Base-by-base conservation (phyloP, 2,797 vertebrate species). In the Aulostomus chinensis region DNA sequence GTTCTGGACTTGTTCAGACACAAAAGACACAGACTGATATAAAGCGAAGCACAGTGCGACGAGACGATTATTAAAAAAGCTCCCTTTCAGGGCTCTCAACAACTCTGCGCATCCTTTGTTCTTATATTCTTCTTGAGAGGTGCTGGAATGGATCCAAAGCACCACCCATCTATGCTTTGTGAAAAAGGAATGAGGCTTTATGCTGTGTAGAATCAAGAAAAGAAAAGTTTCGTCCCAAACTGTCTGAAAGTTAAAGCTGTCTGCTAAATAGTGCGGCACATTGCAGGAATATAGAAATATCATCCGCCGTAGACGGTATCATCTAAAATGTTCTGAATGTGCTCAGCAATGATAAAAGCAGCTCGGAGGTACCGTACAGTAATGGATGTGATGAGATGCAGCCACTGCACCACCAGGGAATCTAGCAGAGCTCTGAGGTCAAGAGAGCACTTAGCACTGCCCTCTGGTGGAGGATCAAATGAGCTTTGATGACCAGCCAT, bases 391-490 rank as follows among this genome's bases (percentile, higher is more conserved):
- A 42, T 32, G 45, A 48, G 21, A 38, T 34, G 47, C 24, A 59
- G 41, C 34, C 5, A 2, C 29, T 39, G 41, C 29, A 58, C 31
- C 54, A 32, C 16, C 1, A 4, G 54, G 39, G 49, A 54, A 47
- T 47, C n/a, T 15, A 50, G 20, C 51, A 18, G 39, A 59, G 54
- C 57, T 53, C n/a, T 22, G 53, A 76, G 78, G 80, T 84, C 80
- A 75, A 75, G 64, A 65, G 64, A 79, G 57, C 61, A 70, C 58
- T 83, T 46, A 59, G 61, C 68, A 67, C 73, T 83, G 83, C 85
- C 85, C 85, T 76, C 86, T 88, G 73, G 61, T 87, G 86, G 85
- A 63, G 51, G 41, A 73, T 67, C 49, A 51, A 40, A 68, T 43
- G 18, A 65, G 55, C 50, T 73, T 39, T 59, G 49, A 67, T 72